Evolutionary conservation across 2,113 vertebrate species (phyloP).

Genomic region (Sorex fumeus): DNA sequence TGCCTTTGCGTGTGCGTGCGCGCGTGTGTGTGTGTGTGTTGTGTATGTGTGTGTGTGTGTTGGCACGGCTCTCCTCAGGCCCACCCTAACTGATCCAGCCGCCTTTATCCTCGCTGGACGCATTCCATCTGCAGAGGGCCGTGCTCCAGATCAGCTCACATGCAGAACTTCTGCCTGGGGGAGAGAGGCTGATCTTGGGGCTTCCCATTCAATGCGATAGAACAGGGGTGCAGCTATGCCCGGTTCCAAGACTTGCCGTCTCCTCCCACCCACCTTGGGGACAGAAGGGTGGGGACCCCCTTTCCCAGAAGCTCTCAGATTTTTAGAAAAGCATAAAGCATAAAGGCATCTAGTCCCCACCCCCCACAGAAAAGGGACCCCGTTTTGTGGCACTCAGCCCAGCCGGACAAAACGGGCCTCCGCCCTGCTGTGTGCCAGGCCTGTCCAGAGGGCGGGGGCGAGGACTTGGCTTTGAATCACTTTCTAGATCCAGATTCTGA

Average conservation of each 20-base stretch:
- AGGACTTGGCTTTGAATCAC: constrained; percentile 35
- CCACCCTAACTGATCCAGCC: neutral
- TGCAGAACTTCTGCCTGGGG: neutral
- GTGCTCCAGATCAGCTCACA: neutral
- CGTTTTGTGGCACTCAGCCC: neutral
- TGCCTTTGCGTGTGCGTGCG: neutral
- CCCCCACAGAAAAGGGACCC: neutral
- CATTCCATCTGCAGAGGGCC: neutral
- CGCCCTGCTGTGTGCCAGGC: neutral
- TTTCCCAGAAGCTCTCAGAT: neutral
- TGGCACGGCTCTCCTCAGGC: neutral
- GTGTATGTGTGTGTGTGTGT: neutral
- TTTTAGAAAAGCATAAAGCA: neutral
- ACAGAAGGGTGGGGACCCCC: rapidly evolving
- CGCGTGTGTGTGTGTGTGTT: no score
- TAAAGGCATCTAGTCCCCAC: neutral
- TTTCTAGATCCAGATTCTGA: constrained; percentile 60
- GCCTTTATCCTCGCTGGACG: neutral
- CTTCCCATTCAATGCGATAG: neutral
- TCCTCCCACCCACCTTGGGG: no score
- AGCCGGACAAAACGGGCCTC: neutral
- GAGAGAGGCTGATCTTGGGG: no score
- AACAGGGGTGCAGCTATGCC: neutral
- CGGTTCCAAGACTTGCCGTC: no score
- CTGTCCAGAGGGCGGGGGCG: neutral